Conservation (phyloP, 2,888 invertebrate species). For the Mesorhabditis sp. region DNA sequence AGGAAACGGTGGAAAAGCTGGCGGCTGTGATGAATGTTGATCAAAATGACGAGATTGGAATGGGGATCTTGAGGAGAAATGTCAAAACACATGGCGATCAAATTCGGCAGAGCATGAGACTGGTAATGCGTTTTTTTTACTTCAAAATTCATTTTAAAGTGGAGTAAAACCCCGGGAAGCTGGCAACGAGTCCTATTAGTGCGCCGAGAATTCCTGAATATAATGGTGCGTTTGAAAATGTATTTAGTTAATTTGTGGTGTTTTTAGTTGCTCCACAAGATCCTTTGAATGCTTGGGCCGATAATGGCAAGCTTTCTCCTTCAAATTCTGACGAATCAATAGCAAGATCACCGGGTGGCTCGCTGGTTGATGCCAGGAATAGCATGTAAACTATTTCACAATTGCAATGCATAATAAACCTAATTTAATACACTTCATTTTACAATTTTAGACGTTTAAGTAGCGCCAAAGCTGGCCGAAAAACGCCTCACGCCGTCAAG, state of each 20-base stretch:
- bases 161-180: not conserved
- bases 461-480: not conserved
- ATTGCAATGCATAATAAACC: no score
- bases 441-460: not conserved
- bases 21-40: not conserved
- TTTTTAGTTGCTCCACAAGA: not conserved
- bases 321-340: not conserved
- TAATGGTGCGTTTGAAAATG: no score
- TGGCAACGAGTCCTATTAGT: no score
- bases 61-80: not conserved
- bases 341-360: not conserved
- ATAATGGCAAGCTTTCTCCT: not conserved
- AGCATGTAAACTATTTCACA: not conserved
- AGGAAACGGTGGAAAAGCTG: conserved; percentile 4
- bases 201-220: no score
- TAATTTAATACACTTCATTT: not conserved
- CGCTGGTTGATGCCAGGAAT: conserved; percentile 2
- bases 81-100: not conserved
- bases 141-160: no score
- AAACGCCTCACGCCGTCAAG: not conserved
- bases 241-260: no score
- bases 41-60: not conserved
- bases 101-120: not conserved
- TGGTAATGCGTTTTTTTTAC: no score
- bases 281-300: not conserved